phyloP scores from a whole-genome alignment of 1,140 invertebrate genomes.

The Drosophila tani region DNA sequence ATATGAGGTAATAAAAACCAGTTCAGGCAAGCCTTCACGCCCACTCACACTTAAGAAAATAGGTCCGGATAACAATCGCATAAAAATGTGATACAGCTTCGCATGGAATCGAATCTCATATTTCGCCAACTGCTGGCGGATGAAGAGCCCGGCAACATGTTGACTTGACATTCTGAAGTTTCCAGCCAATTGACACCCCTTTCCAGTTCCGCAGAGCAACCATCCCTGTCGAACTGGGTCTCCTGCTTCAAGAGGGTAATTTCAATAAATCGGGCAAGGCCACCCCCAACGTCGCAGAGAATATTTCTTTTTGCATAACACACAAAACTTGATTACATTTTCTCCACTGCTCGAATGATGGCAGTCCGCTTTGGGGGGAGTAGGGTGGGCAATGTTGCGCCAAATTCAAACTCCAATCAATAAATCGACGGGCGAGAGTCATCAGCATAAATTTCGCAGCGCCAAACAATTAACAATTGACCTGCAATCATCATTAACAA shows the following conservation, averaged over 20 bases:
- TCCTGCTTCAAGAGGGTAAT: conserved; percentile 68
- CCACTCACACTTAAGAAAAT: conserved; percentile 15
- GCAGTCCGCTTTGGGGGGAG: neutral
- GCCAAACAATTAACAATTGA: conserved; percentile 76
- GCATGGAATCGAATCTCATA: conserved; percentile 70
- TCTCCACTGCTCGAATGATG: conserved; percentile 37
- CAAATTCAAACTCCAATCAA: conserved; percentile 57
- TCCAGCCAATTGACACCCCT: conserved; percentile 82
- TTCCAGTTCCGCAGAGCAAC: conserved; percentile 56
- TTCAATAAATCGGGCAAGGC: conserved; percentile 68
- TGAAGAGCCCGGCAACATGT: conserved; percentile 71
- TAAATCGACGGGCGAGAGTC: conserved; percentile 75
- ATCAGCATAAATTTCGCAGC: conserved; percentile 75
- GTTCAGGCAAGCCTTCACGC: conserved; percentile 6
- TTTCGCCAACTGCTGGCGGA: conserved; percentile 64
- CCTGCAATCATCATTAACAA: conserved; percentile 79
- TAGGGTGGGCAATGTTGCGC: conserved; percentile 4
- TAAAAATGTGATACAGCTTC: conserved; percentile 43
- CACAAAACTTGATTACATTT: conserved; percentile 68
- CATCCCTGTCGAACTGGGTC: conserved; percentile 37
- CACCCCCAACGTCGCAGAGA: conserved; percentile 2
- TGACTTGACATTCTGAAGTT: conserved; percentile 74
- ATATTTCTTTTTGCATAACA: conserved; percentile 65
- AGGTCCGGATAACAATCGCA: conserved; percentile 23
- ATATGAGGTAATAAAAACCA: conserved; percentile 42